phyloP scores from a whole-genome alignment of 2,113 vertebrate species.

The Seriola rivoliana region DNA sequence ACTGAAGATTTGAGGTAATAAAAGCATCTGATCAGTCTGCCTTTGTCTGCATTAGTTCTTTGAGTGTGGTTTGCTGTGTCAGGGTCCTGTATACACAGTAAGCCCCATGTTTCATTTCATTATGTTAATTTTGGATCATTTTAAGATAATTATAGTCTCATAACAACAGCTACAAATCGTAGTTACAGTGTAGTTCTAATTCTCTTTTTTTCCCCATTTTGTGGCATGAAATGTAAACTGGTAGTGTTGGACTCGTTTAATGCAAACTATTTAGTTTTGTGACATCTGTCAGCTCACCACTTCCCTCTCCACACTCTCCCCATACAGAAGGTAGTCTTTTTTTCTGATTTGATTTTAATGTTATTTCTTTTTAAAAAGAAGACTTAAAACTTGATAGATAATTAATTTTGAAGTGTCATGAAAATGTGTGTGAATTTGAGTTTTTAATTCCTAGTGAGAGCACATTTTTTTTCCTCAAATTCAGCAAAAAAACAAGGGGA shows the following conservation, averaged over 20 bases:
- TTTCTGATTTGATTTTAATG: not conserved
- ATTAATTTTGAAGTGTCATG: not conserved
- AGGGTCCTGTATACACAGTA: not conserved
- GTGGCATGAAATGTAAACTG: not conserved
- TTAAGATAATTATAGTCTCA: not conserved
- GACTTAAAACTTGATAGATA: not conserved
- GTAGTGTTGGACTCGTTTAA: not conserved
- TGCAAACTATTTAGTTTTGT: conserved; percentile 44
- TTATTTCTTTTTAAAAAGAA: not conserved
- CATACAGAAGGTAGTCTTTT: not conserved
- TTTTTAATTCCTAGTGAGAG: not conserved
- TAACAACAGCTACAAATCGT: not conserved
- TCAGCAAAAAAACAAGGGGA: not conserved
- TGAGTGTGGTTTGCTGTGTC: not conserved
- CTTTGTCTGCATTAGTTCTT: not conserved
- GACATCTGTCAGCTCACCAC: conserved; percentile 56
- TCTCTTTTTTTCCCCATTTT: not conserved
- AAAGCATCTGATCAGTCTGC: not conserved
- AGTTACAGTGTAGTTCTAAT: not conserved
- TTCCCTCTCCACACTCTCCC: conserved; percentile 24
- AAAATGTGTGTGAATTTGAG: not conserved
- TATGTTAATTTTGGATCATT: not conserved
- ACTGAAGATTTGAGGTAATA: not conserved
- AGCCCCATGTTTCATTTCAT: not conserved
- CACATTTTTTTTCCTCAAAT: not conserved